Base-by-base conservation (phyloP, 1,140 invertebrate genomes). In the Oppia nitens region DNA sequence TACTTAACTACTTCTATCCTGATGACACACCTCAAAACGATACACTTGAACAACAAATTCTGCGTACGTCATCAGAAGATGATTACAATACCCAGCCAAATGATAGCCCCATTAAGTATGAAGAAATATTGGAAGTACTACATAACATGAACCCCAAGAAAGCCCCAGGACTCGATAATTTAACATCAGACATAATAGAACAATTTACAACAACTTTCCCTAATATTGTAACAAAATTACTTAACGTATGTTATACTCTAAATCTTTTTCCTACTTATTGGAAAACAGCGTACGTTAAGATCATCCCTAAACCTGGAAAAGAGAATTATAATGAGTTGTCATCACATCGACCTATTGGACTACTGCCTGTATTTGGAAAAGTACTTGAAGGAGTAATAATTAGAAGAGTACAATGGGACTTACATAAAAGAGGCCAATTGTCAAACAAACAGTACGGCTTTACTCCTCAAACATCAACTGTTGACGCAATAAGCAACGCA, bases 291-390 rank as follows among this genome's bases (percentile, higher is more conserved):
- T 23, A 40, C 45, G 53, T 55, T 11, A 53, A 47, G 53, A 53
- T 53, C 6, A 6, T 55, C 4, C 53, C 21, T 6, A 55, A 55
- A 40, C 53, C 53, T 6, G 53, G 53, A 26, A 55, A 55, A 26
- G 53, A 55, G 21, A 21, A 20, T 17, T 55, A 55, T 24, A n/a
- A 20, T 9, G 4, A 55, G 4, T 24, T 53, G 20, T 9, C 4
- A 20, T 55, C 53, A 11, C 45, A 48, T 24, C 4, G 53, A 55
- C 53, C 53, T 4, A 55, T 55, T 24, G 27, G 27, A 20, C 53
- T 55, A 6, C 53, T 55, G 12, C 53, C 53, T 11, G 49, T 55
- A 48, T 23, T 55, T 17, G 49, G 53, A 20, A 55, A 55, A 20
- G 21, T 55, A 4, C 53, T 55, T 11, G 53, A 55, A 26, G 21